These are phyloP conservation scores for Sylvilagus floridanus DNA, from an alignment of 2,797 vertebrate genomes.

Conservation along the genomic window DNA sequence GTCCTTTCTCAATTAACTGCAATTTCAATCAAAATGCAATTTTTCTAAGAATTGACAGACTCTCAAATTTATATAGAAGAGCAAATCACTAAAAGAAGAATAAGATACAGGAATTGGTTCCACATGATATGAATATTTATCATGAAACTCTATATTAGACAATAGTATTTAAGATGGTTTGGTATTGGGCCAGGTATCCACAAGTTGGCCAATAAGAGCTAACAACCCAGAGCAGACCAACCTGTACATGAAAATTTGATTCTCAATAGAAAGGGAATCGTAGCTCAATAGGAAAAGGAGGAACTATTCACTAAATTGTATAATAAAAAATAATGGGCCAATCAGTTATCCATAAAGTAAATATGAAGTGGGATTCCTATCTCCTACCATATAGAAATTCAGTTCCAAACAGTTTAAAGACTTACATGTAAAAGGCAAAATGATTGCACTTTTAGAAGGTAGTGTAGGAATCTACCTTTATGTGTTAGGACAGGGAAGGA, in stretches of 20 bases:
- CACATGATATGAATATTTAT: background rate
- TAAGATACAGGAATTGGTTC: background rate
- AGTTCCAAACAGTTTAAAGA: conserved; percentile 48
- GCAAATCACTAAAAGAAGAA: conserved; percentile 10
- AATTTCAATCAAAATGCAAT: conserved; percentile 15
- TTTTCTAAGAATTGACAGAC: background rate
- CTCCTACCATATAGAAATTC: conserved; percentile 24
- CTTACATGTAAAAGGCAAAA: conserved; percentile 21
- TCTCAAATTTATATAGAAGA: background rate
- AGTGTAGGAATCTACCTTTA: conserved; percentile 19
- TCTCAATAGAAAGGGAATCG: background rate
- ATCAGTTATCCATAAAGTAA: conserved; percentile 47
- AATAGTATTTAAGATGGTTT: background rate
- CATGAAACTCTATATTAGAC: background rate
- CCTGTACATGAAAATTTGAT: background rate
- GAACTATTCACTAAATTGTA: conserved; percentile 26
- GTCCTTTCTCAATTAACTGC: background rate
- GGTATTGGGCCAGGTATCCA: background rate
- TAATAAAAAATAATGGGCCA: conserved; percentile 44
- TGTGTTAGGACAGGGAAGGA: background rate
- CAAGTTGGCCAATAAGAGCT: background rate
- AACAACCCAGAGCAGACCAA: background rate
- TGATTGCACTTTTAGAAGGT: conserved; percentile 24
- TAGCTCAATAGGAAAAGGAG: background rate
- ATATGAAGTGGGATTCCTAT: conserved; percentile 35